These are phyloP conservation scores for Arizona elegans DNA, from an alignment of 2,113 vertebrate genomes.

Conservation along the genomic window DNA sequence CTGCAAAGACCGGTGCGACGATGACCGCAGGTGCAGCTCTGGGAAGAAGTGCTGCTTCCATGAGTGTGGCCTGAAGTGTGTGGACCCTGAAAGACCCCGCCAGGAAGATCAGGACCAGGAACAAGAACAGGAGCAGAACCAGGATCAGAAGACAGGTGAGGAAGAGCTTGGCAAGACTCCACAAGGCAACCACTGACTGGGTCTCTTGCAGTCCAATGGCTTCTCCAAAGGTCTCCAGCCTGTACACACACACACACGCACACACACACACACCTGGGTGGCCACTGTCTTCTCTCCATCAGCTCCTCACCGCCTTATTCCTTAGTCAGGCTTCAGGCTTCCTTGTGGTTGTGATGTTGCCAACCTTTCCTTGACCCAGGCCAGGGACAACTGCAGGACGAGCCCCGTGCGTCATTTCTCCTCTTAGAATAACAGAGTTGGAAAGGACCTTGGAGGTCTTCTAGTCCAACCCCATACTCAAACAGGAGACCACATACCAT, in stretches of 20 bases:
- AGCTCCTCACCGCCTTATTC: background rate
- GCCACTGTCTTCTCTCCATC: background rate
- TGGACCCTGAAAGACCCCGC: background rate
- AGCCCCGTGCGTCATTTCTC: background rate
- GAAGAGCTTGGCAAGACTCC: too few relatives aligned
- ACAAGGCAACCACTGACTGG: background rate
- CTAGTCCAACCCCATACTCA: too few relatives aligned
- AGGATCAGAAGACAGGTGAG: background rate
- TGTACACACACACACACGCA: background rate
- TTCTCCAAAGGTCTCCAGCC: background rate
- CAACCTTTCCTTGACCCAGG: background rate
- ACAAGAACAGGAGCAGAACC: rapidly evolving
- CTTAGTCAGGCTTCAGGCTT: background rate
- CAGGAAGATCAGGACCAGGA: too few relatives aligned
- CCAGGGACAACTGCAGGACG: background rate
- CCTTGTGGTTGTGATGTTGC: background rate
- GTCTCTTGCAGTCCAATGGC: background rate
- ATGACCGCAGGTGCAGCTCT: constrained; percentile 35
- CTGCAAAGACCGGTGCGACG: constrained; percentile 8
- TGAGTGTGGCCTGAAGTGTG: constrained; percentile 29
- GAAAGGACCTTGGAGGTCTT: too few relatives aligned
- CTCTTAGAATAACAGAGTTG: background rate
- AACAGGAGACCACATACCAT: too few relatives aligned
- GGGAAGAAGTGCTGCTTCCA: constrained; percentile 51
- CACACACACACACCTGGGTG: too few relatives aligned